Percentiles rank a stretch among this genome's conserved stretches.
These are phyloP conservation scores for Lepidothrix coronata DNA, from an alignment of 2,113 vertebrate species.

Conservation along the genomic window DNA sequence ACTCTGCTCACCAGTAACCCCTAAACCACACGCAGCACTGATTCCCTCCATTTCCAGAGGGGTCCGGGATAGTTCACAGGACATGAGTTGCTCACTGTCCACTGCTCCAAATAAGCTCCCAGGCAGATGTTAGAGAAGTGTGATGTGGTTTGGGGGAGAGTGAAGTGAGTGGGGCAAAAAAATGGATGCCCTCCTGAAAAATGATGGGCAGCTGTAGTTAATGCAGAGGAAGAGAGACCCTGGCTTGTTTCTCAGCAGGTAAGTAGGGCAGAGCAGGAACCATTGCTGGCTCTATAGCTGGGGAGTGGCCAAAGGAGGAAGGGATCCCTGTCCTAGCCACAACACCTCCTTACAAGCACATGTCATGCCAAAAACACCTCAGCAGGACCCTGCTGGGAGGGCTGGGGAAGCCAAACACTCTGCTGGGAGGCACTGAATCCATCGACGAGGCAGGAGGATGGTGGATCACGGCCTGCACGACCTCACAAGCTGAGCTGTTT, in stretches of 20 bases:
- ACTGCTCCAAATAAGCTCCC: background rate
- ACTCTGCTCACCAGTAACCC: background rate
- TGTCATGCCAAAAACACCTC: rapidly evolving
- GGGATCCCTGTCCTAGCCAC: background rate
- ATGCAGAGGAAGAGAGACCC: background rate
- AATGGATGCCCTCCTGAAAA: rapidly evolving
- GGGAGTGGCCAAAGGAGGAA: background rate
- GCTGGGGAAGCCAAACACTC: background rate
- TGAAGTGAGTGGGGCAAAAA: background rate
- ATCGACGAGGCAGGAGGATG: background rate
- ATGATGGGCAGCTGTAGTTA: rapidly evolving
- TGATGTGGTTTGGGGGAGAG: background rate
- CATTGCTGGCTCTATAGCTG: background rate
- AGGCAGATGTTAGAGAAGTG: rapidly evolving
- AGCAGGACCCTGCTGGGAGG: background rate
- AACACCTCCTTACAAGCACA: rapidly evolving
- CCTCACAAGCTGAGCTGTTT: background rate
- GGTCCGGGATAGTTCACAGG: background rate
- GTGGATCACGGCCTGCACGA: rapidly evolving
- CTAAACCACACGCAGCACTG: background rate
- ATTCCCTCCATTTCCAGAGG: background rate
- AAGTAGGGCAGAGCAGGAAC: background rate
- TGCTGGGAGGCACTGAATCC: background rate
- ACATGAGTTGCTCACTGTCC: rapidly evolving
- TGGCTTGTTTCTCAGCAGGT: background rate